Percentiles rank a stretch among this genome's conserved stretches.
Conservation (phyloP, 2,797 vertebrate species). For the Loriculus beryllinus region DNA sequence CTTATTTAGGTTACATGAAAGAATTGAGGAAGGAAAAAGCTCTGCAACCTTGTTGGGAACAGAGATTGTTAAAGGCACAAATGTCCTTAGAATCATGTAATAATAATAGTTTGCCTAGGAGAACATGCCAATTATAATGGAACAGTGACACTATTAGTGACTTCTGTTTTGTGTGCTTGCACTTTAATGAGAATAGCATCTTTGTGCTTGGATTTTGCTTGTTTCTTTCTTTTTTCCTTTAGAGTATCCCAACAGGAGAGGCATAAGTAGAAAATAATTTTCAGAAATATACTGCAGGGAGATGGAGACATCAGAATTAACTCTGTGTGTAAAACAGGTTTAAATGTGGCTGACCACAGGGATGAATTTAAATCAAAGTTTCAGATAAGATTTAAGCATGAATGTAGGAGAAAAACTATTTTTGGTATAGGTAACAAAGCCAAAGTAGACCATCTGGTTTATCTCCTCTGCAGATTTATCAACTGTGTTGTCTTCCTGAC, state of each 20-base stretch:
- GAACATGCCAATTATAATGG: not conserved
- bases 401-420: not conserved
- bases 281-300: not conserved
- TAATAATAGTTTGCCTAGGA: not conserved
- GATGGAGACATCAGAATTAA: not conserved
- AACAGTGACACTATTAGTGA: not conserved
- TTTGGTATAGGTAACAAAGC: not conserved
- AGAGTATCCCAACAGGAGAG: not conserved
- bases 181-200: not conserved
- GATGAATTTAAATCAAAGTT: not conserved
- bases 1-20: not conserved
- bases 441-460: not conserved
- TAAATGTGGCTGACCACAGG: not conserved
- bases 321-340: not conserved
- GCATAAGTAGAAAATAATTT: not conserved
- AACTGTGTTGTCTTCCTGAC: not conserved
- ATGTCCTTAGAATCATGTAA: not conserved
- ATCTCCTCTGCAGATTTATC: not conserved
- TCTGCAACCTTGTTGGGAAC: not conserved
- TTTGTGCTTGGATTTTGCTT: not conserved
- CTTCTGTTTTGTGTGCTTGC: not conserved
- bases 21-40: not conserved
- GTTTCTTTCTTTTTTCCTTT: not conserved
- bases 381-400: not conserved
- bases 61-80: not conserved